Base-by-base conservation (phyloP, 2,113 vertebrate genomes). In the Limnothrissa miodon region DNA sequence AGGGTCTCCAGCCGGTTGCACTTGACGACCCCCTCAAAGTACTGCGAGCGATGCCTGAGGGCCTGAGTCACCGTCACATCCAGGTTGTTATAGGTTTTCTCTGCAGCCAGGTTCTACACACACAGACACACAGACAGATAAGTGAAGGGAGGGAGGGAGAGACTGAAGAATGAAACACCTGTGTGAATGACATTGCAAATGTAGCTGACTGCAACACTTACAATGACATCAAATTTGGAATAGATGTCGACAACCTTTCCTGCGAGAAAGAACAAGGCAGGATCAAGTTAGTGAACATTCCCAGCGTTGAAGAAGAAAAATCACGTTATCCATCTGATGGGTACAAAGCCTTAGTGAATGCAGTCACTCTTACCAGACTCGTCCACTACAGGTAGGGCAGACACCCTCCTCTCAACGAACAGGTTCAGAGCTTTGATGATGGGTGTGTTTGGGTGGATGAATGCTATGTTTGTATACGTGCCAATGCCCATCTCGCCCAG, bases 211-310 rank as follows among this genome's bases (percentile, higher is more conserved):
- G 19, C 51, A 56, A 39, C 21, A 99, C 98, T 99, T 96, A 99
- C 98, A 92, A 99, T 99, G 88, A 99, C 98, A 91, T 99, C 98
- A 93, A 99, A 99, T 93, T 99, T 99, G 93, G 98, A 99, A 95
- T 99, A 99, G 96, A 99, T 99, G 95, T 99, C 98, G 94, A 99
- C 98, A 90, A 99, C 98, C 93, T 97, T 99, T 90, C 98, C 98
- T 99, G 91, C 56, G 92, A 93, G 89, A 89, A 0, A 84, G 1
- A 70, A 85, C 86, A 6, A 66, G n/a, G 9, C 25, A 15, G n/a
- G 33, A 33, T 66, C 25, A 66, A 66, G 29, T 13, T 29, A 9
- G 42, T 6, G 42, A 42, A 42, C 42, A 42, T 42, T 4, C 42
- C 42, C n/a, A 66, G 13, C 59, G 33, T 15, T 66, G 15, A 3